Conservation (phyloP, 2,113 vertebrate genomes). For the Plestiodon gilberti region DNA sequence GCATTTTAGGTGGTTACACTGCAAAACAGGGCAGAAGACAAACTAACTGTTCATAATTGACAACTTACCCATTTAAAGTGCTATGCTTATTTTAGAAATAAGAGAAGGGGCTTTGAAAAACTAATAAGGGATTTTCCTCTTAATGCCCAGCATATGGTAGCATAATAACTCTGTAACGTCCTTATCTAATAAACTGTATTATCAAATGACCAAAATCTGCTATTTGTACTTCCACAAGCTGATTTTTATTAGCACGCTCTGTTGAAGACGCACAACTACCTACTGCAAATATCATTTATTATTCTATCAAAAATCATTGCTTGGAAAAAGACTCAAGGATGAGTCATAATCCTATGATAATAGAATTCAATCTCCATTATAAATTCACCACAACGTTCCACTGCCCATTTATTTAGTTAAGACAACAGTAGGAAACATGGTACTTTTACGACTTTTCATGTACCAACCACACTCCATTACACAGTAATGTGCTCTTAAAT, state of each 20-base stretch:
- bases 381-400: not conserved
- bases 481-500: not conserved
- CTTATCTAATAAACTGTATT: not conserved
- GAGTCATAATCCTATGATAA: not conserved
- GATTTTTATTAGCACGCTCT: not conserved
- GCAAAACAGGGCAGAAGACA: not conserved
- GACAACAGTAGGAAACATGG: too few relatives aligned
- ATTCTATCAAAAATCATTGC: not conserved
- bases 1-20: not conserved
- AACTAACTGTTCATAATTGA: not conserved
- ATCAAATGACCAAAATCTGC: accelerated
- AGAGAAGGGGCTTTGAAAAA: not conserved
- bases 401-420: not conserved
- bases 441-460: not conserved
- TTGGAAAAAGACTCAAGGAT: not conserved
- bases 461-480: not conserved
- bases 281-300: not conserved
- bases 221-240: not conserved
- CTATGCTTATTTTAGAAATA: not conserved
- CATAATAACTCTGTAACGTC: not conserved
- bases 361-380: not conserved
- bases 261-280: not conserved
- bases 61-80: not conserved
- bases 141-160: not conserved
- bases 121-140: not conserved